Conservation (phyloP, 1,140 invertebrate genomes). For the Sycophaga agraensis region DNA sequence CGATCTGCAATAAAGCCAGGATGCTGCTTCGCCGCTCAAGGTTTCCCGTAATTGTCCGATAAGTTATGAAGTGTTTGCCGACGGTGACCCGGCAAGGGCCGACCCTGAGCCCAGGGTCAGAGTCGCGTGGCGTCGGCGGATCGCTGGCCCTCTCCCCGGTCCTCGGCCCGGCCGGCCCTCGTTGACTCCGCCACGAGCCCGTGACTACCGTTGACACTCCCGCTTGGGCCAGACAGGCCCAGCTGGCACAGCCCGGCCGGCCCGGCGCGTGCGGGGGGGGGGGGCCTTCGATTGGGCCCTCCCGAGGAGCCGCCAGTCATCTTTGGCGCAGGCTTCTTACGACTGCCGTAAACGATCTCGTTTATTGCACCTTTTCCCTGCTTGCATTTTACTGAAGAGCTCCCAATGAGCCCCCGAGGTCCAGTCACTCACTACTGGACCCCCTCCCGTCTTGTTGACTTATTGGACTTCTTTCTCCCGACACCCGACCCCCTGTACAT, state of each 20-base stretch:
- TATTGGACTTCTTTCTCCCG: no score
- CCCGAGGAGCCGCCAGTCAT: neutral
- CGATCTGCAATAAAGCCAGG: no score
- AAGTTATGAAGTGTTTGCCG: slow-evolving; percentile 10
- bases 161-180: neutral
- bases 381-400: no score
- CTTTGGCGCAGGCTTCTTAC: neutral
- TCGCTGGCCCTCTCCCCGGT: neutral
- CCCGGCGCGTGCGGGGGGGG: neutral
- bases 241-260: slow-evolving; percentile 13
- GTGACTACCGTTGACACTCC: slow-evolving; percentile 49
- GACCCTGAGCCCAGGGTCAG: slow-evolving; percentile 32
- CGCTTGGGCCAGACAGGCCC: no score
- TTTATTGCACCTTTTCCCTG: slow-evolving; percentile 28
- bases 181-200: slow-evolving; percentile 1
- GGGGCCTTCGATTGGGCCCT: slow-evolving; percentile 18
- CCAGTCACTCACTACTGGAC: no score
- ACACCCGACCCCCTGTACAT: no score
- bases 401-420: no score
- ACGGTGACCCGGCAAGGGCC: no score
- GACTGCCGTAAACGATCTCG: slow-evolving; percentile 25
- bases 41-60: slow-evolving; percentile 5
- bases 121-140: slow-evolving; percentile 16
- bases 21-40: no score
- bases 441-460: no score